Percentiles rank a stretch among this genome's conserved stretches.
These are phyloP conservation scores for Hymenopus coronatus DNA, from an alignment of 2,888 invertebrate genomes.

Conservation along the genomic window DNA sequence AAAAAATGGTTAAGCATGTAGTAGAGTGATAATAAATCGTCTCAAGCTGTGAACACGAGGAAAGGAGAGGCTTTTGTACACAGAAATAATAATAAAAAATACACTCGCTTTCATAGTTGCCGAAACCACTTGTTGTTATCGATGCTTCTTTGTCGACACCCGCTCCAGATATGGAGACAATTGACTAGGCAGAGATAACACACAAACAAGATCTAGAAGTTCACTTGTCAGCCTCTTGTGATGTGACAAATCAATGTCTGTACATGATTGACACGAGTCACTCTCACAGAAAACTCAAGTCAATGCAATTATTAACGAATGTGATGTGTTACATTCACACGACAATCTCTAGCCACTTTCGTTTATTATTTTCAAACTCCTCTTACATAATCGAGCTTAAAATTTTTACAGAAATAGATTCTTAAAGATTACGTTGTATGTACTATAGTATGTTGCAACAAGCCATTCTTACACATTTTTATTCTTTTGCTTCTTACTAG, in stretches of 20 bases:
- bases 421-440: no score
- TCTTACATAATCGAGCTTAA: no score
- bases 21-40: not conserved
- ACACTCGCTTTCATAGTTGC: not conserved
- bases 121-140: conserved; percentile 6
- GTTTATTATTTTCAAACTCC: no score
- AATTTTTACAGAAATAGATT: no score
- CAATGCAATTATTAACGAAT: no score
- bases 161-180: not conserved
- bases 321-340: no score
- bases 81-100: not conserved
- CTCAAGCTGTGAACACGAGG: not conserved
- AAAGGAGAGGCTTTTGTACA: not conserved
- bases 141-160: not conserved
- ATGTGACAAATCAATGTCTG: not conserved
- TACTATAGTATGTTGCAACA: no score
- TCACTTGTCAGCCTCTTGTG: not conserved
- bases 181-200: not conserved
- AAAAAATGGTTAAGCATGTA: not conserved
- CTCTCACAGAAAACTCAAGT: no score
- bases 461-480: no score
- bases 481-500: no score
- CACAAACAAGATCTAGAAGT: no score
- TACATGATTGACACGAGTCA: not conserved
- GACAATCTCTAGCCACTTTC: no score